Conservation (phyloP, 1,140 invertebrate genomes). For the Drosophila gunungcola region DNA sequence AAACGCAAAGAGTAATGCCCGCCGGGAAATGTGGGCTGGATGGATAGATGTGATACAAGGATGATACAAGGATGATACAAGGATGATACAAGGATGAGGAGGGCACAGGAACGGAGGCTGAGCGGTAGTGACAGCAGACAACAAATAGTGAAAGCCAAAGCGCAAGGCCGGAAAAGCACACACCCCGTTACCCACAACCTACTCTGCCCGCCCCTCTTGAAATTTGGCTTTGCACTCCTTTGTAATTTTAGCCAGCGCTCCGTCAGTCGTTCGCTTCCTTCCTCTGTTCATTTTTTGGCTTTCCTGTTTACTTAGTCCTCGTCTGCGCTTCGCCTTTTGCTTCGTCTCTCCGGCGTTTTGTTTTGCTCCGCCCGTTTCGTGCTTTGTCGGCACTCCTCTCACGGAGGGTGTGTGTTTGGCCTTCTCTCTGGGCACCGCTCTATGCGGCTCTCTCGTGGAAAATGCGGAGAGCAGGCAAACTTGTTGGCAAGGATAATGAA, state of each 20-base stretch:
- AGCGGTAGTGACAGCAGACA: constrained; percentile 24
- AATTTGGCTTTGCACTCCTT: constrained; percentile 36
- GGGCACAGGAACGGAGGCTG: not conserved
- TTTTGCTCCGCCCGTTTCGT: constrained; percentile 71
- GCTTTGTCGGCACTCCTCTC: constrained; percentile 31
- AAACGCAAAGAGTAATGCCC: constrained; percentile 65
- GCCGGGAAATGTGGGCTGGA: constrained; percentile 39
- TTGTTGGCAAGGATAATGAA: constrained; percentile 64
- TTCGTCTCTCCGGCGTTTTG: constrained; percentile 57
- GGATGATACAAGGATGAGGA: constrained; percentile 12
- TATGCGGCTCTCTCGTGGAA: constrained; percentile 21
- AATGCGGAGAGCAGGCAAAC: constrained; percentile 53
- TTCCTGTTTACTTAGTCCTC: constrained; percentile 59
- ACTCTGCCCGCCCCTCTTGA: constrained; percentile 17
- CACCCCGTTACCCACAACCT: constrained; percentile 1
- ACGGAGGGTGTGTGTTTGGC: constrained; percentile 14
- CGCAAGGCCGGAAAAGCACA: constrained; percentile 60
- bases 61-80: too few species aligned
- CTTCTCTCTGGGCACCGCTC: not conserved
- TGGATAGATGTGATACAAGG: constrained; percentile 4
- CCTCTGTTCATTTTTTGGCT: constrained; percentile 25
- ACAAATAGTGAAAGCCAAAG: constrained; percentile 50
- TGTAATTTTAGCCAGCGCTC: constrained; percentile 30
- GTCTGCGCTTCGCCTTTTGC: constrained; percentile 32
- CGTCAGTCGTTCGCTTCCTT: constrained; percentile 6